These are phyloP conservation scores for Sorex araneus DNA, from an alignment of 2,113 vertebrate genomes.

Conservation along the genomic window DNA sequence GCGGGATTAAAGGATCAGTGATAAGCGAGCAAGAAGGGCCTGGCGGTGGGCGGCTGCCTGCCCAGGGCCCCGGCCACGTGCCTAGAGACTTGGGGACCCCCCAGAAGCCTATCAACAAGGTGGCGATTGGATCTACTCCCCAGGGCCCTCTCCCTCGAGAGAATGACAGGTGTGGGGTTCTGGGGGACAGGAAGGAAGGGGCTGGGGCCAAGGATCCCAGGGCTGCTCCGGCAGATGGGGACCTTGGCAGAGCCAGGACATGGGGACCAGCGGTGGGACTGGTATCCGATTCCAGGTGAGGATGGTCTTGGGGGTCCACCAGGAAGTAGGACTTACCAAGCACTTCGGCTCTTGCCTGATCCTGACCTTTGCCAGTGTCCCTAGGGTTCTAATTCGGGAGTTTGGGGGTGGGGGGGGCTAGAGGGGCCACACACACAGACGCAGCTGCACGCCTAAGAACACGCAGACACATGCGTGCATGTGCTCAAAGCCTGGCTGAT, in stretches of 20 bases:
- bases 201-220: background rate
- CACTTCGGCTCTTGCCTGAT: background rate
- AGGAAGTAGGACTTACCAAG: background rate
- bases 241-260: background rate
- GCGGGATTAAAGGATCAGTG: conserved; percentile 42
- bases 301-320: background rate
- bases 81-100: background rate
- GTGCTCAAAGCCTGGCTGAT: conserved; percentile 17
- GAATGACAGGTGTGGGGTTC: background rate
- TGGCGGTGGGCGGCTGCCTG: background rate
- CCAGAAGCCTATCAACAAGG: background rate
- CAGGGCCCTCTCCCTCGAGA: background rate
- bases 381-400: too few species aligned
- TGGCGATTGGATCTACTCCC: background rate
- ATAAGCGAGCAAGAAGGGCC: conserved; percentile 22
- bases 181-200: background rate
- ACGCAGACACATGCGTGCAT: background rate
- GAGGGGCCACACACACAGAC: background rate
- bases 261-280: background rate
- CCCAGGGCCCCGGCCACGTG: background rate
- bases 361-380: conserved; percentile 52
- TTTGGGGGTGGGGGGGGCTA: background rate
- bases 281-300: background rate
- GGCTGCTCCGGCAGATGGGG: background rate
- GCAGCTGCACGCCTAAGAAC: background rate